A percentile compares a stretch with the other conserved stretches of the same genome.
Evolutionary conservation across 2,113 vertebrate genomes (phyloP).

Genomic region (Oncorhynchus gorbuscha): DNA sequence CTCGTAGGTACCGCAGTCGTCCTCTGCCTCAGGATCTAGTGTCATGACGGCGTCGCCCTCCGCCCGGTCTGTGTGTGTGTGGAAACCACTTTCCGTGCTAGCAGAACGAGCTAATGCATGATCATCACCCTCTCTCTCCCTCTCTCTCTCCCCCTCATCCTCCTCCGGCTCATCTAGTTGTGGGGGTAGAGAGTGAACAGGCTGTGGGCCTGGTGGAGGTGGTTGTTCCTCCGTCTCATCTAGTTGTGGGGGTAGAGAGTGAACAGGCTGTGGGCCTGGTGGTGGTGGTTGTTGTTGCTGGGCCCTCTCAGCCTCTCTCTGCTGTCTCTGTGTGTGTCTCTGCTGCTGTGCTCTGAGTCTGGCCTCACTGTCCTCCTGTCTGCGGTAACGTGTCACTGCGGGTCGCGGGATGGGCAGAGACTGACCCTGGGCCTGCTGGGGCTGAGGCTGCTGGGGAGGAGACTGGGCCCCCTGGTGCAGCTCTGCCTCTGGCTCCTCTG

Average conservation of each 20-base stretch:
- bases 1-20: conserved; percentile 50
- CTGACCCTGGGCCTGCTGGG: conserved; percentile 14
- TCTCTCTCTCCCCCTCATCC: conserved; percentile 82
- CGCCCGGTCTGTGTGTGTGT: conserved; percentile 90
- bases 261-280: background rate
- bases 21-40: conserved; percentile 64
- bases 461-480: conserved; percentile 50
- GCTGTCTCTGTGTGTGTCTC: conserved; percentile 66
- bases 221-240: conserved; percentile 37
- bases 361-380: conserved; percentile 73
- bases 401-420: conserved; percentile 65
- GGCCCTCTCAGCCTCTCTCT: conserved; percentile 61
- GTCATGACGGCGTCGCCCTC: conserved; percentile 82
- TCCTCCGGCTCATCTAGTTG: conserved; percentile 63
- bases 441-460: conserved; percentile 33
- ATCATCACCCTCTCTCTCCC: conserved; percentile 81
- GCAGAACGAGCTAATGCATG: conserved; percentile 84
- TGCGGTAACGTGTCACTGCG: conserved; percentile 69
- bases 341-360: conserved; percentile 68
- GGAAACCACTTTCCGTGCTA: conserved; percentile 93
- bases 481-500: conserved; percentile 59
- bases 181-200: background rate
- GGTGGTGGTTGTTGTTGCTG: conserved; percentile 30
- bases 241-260: background rate
- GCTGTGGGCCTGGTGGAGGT: background rate